These are phyloP conservation scores for Phylloscopus collybita DNA, from an alignment of 2,797 vertebrate genomes.

Conservation along the genomic window DNA sequence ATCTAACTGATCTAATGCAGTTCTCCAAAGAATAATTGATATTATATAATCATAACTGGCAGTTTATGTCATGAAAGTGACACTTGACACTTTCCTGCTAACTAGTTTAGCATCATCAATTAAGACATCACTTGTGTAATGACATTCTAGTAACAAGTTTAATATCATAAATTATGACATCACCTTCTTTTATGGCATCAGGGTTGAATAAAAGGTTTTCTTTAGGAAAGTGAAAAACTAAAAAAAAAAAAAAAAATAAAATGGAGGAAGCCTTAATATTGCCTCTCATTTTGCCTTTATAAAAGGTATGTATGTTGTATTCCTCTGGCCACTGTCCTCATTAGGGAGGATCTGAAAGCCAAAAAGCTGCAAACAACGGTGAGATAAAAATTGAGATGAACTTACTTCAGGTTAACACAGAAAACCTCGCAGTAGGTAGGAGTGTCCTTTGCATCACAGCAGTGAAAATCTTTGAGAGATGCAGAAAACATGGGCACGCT, in stretches of 20 bases:
- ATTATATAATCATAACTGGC: conserved; percentile 80
- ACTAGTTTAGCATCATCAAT: conserved; percentile 74
- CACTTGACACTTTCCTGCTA: conserved; percentile 75
- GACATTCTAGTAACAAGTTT: conserved; percentile 69
- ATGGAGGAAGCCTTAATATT: neutral
- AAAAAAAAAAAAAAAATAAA: neutral
- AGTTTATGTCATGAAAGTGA: conserved; percentile 78
- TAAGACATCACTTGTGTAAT: conserved; percentile 75
- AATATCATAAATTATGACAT: conserved; percentile 74
- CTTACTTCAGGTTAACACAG: neutral
- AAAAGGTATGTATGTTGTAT: neutral
- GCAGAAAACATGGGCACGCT: neutral
- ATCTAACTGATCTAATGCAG: conserved; percentile 70
- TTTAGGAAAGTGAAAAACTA: neutral
- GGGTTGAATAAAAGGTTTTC: conserved; percentile 40
- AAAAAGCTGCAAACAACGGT: neutral
- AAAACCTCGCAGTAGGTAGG: neutral
- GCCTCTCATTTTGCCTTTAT: neutral
- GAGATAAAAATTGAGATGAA: neutral
- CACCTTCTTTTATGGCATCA: conserved; percentile 67
- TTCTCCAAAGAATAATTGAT: conserved; percentile 79
- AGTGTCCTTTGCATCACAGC: conserved; percentile 35
- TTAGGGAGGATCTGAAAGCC: neutral
- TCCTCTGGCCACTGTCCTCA: neutral
- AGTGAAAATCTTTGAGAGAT: conserved; percentile 45